phyloP scores from a whole-genome alignment of 2,797 vertebrate genomes.

The Gymnodraco acuticeps region DNA sequence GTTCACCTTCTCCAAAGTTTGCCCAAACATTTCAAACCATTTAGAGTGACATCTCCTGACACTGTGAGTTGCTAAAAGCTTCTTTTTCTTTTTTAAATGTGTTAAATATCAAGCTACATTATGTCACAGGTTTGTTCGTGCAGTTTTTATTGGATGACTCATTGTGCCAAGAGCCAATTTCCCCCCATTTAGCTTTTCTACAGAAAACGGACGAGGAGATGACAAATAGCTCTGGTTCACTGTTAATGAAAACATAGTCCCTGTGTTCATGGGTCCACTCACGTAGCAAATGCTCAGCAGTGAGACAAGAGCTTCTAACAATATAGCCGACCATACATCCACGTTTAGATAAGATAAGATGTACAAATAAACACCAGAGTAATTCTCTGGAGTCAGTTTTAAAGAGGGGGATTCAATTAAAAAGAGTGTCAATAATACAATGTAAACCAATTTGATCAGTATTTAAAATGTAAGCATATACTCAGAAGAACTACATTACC shows the following conservation, averaged over 20 bases:
- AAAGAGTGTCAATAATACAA: not conserved
- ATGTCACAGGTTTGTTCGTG: not conserved
- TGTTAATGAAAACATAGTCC: slow-evolving; percentile 1
- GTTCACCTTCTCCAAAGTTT: slow-evolving; percentile 1
- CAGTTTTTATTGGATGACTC: not conserved
- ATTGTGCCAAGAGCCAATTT: not conserved
- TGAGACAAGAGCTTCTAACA: not conserved
- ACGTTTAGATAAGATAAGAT: slow-evolving; percentile 8
- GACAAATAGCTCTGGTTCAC: not conserved
- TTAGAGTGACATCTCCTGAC: slow-evolving; percentile 9
- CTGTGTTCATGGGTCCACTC: not conserved
- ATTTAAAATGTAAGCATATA: not conserved
- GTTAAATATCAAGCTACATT: not conserved
- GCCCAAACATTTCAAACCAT: slow-evolving; percentile 12
- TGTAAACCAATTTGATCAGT: not conserved
- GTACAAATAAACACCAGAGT: slow-evolving; percentile 8
- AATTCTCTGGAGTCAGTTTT: not conserved
- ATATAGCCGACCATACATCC: slow-evolving; percentile 17
- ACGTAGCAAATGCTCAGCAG: not conserved
- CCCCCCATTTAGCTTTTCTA: not conserved
- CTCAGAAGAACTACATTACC: not conserved
- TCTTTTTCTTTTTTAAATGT: not conserved
- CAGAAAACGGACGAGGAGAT: not conserved
- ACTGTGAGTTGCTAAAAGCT: slow-evolving; percentile 15
- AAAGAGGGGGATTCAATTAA: slow-evolving; percentile 24